Percentiles rank a stretch among this genome's conserved stretches.
Evolutionary conservation across 1,140 invertebrate genomes (phyloP).

Genomic region (Papilio aristodemus): DNA sequence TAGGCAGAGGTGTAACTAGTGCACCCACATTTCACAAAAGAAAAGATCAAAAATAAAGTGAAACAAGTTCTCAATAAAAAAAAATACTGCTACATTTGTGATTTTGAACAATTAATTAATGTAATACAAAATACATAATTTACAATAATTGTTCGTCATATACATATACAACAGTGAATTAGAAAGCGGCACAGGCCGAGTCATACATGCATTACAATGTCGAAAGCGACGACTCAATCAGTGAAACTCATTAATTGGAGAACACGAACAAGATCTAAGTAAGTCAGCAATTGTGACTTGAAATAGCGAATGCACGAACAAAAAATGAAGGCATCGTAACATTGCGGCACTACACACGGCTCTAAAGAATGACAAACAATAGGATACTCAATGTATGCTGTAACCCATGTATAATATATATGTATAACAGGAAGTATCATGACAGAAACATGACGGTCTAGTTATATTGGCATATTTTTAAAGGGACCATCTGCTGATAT

Average conservation of each 20-base stretch:
- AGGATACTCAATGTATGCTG: not conserved
- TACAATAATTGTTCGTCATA: constrained; percentile 30
- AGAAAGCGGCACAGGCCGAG: constrained; percentile 21
- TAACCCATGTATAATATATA: too few species aligned
- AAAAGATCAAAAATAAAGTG: too few species aligned
- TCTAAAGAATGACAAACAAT: constrained; percentile 35
- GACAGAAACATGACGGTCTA: too few species aligned
- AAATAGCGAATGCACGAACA: constrained; percentile 46
- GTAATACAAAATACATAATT: not conserved
- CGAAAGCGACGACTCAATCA: constrained; percentile 52
- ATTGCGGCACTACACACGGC: constrained; percentile 39
- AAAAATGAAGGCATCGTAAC: constrained; percentile 49
- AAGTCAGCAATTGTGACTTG: constrained; percentile 50
- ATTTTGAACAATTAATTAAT: not conserved
- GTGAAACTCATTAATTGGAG: constrained; percentile 60
- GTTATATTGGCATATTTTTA: too few species aligned
- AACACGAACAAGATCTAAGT: constrained; percentile 52
- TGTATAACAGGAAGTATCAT: too few species aligned
- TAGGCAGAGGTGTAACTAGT: too few species aligned
- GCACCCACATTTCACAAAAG: too few species aligned
- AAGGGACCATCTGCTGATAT: too few species aligned
- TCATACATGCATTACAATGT: constrained; percentile 37
- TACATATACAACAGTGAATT: not conserved
- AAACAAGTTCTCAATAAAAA: too few species aligned
- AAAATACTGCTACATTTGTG: not conserved